Evolutionary conservation across 2,797 vertebrate genomes (phyloP).

Genomic region (Agapornis canus): DNA sequence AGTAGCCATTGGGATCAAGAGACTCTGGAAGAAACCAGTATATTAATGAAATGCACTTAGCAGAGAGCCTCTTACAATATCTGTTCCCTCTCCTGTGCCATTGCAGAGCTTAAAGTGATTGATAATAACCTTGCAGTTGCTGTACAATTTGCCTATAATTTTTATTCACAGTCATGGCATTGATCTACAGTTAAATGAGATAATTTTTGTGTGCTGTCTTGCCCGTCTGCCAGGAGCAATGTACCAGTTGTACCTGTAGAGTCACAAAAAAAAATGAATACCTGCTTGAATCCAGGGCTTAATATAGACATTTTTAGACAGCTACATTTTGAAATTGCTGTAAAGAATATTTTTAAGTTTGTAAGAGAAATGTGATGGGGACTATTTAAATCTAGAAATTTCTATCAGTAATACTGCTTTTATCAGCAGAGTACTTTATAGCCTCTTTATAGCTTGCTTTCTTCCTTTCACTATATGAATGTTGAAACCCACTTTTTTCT

Average conservation of each 20-base stretch:
- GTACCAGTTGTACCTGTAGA: constrained; percentile 14
- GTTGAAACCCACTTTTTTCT: neutral
- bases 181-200: constrained; percentile 70
- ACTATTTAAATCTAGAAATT: neutral
- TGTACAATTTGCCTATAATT: constrained; percentile 61
- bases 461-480: neutral
- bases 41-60: constrained; percentile 32
- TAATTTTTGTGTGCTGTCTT: constrained; percentile 44
- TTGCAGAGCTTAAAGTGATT: constrained; percentile 60
- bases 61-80: constrained; percentile 14
- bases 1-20: neutral
- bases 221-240: constrained; percentile 40
- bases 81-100: constrained; percentile 34
- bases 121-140: constrained; percentile 57
- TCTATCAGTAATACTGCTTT: constrained; percentile 1
- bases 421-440: neutral
- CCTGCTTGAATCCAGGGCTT: constrained; percentile 32
- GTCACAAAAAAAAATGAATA: constrained; percentile 35
- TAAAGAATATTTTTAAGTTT: constrained; percentile 48
- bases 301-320: constrained; percentile 40
- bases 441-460: neutral
- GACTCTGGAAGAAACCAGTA: constrained; percentile 14
- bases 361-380: neutral
- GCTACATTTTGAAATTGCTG: neutral
- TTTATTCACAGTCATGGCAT: constrained; percentile 43